phyloP scores from a whole-genome alignment of 2,113 vertebrate genomes.

The Mugil cephalus region DNA sequence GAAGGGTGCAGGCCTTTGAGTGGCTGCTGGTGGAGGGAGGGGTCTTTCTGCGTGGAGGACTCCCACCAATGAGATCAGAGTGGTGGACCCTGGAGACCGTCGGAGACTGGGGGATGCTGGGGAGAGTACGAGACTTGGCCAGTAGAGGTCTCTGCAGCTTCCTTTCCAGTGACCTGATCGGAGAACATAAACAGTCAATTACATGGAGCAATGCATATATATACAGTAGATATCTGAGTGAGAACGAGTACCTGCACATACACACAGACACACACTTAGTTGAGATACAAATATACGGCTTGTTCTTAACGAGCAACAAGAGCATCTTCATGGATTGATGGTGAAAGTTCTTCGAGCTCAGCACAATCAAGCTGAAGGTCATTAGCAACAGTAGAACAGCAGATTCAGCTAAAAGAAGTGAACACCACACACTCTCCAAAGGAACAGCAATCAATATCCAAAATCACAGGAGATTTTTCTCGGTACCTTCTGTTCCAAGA shows the following conservation, averaged over 20 bases:
- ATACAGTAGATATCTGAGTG: no score
- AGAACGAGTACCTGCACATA: neutral
- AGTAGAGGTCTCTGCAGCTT: constrained; percentile 89
- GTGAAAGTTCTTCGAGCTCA: constrained; percentile 58
- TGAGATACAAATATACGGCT: neutral
- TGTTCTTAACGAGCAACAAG: constrained; percentile 47
- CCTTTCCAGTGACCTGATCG: constrained; percentile 89
- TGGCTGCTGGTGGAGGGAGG: constrained; percentile 49
- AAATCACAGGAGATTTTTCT: constrained; percentile 18
- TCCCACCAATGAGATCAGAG: constrained; percentile 72
- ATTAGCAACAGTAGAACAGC: constrained; percentile 48
- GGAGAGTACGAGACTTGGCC: constrained; percentile 90
- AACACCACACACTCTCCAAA: constrained; percentile 4
- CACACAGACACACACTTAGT: constrained; percentile 5
- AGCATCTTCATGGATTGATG: constrained; percentile 62
- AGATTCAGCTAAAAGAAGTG: constrained; percentile 24
- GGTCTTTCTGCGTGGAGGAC: constrained; percentile 81
- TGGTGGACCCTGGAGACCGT: constrained; percentile 85
- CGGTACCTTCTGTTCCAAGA: no score
- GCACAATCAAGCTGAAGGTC: constrained; percentile 52
- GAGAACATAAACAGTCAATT: neutral
- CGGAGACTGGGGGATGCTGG: constrained; percentile 94
- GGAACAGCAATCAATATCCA: constrained; percentile 51
- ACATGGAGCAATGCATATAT: neutral
- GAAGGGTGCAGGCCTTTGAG: constrained; percentile 87